Conservation (phyloP, 1,140 invertebrate species). For the Nomia melanderi region DNA sequence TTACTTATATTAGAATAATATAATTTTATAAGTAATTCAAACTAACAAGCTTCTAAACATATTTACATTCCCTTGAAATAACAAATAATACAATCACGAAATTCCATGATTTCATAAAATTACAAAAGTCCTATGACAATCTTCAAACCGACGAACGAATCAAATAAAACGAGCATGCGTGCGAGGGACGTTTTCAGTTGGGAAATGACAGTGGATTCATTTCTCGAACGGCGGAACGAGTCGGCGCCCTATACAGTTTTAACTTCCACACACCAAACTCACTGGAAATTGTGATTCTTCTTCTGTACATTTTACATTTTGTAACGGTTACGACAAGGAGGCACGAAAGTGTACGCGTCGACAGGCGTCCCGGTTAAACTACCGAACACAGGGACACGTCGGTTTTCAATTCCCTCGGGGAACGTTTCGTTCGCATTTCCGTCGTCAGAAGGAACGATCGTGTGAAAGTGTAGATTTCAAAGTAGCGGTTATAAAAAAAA, state of each 20-base stretch:
- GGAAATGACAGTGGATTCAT: background rate
- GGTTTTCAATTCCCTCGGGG: background rate
- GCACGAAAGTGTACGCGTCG: no score
- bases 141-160: background rate
- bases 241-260: background rate
- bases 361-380: no score
- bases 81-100: background rate
- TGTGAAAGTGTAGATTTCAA: conserved; percentile 30
- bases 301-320: background rate
- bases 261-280: background rate
- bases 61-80: background rate
- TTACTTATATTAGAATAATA: no score
- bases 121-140: background rate
- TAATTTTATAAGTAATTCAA: no score
- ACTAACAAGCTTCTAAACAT: background rate
- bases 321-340: no score
- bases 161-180: background rate
- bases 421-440: background rate
- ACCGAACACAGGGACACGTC: background rate
- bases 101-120: no score
- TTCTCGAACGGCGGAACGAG: background rate
- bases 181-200: background rate
- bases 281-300: background rate
- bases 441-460: background rate
- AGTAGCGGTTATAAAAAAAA: conserved; percentile 25